Base-by-base conservation (phyloP, 2,888 invertebrate genomes). In the Euclidia mi region DNA sequence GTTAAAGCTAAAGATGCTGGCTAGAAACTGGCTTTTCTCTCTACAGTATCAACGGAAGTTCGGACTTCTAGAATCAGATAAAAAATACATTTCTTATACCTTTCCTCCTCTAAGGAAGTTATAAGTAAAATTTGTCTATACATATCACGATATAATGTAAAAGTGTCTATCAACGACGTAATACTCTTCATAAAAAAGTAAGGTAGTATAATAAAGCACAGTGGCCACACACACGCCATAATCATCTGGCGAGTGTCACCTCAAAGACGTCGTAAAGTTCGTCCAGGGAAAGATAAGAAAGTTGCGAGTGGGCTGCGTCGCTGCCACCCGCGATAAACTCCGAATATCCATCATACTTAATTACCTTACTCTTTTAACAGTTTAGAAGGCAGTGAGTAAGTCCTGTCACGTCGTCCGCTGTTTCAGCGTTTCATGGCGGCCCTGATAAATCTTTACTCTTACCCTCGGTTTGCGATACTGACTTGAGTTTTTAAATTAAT, bases 341-440 rank as follows among this genome's bases (percentile, higher is more conserved):
- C 51, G 87, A 88, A 86, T 90, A 91, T 92, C 90, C 91, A 92
- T 92, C 91, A 92, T 90, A 89, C 86, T 90, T 91, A 92, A 91
- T 92, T 91, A 91, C 88, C 89, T 87, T 81, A 88, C 89, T 88
- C 89, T 89, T 89, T 89, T 89, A 88, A 88, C 88, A 87, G 88
- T 89, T 90, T 85, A 86, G 85, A 84, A 85, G 84, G 83, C 74
- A 76, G 80, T 78, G 83, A 85, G 86, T 79, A 81, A 81, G 84
- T 76, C 84, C 85, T 87, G 88, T 89, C 87, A 84, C 82, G 83
- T 79, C 78, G 78, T 77, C 65, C 71, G 81, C 82, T 81, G 85
- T 82, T 84, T 84, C 82, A 82, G 79, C 83, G 59, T 82, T 84
- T 85, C 78, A 75, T 71, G 76, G 71, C 68, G 71, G 42, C 44